Evolutionary conservation across 2,797 vertebrate species (phyloP).

Genomic region (Rhabdophis nuchalis): DNA sequence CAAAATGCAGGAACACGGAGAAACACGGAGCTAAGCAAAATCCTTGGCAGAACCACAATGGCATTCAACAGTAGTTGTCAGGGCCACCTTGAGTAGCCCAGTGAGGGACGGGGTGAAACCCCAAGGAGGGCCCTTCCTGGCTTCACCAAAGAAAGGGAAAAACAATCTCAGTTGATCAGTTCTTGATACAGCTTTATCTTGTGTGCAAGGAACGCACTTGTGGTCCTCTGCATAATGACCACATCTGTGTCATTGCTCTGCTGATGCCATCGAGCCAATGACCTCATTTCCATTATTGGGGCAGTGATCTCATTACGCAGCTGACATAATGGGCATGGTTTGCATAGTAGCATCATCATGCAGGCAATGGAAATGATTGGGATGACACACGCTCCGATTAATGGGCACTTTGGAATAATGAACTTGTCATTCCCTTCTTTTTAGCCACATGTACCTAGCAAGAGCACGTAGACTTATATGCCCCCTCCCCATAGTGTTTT

Average conservation of each 20-base stretch:
- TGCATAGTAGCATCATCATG: neutral
- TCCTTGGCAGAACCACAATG: neutral
- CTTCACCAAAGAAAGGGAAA: neutral
- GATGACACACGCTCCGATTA: neutral
- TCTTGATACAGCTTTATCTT: neutral
- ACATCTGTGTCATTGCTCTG: neutral
- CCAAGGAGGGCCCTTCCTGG: neutral
- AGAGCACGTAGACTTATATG: neutral
- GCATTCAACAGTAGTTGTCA: neutral
- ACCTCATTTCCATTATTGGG: neutral
- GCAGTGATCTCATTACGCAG: neutral
- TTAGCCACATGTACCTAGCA: neutral
- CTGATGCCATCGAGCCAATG: neutral
- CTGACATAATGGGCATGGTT: neutral
- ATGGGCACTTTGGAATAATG: neutral
- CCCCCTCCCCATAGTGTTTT: neutral
- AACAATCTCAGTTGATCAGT: neutral
- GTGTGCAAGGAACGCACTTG: neutral
- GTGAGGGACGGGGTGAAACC: neutral
- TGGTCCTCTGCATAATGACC: neutral
- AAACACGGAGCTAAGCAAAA: neutral
- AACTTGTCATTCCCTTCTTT: neutral
- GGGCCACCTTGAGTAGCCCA: neutral
- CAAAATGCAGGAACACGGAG: neutral
- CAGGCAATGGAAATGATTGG: neutral